Conservation (phyloP, 2,888 invertebrate species). For the Scaptomyza tumidula region DNA sequence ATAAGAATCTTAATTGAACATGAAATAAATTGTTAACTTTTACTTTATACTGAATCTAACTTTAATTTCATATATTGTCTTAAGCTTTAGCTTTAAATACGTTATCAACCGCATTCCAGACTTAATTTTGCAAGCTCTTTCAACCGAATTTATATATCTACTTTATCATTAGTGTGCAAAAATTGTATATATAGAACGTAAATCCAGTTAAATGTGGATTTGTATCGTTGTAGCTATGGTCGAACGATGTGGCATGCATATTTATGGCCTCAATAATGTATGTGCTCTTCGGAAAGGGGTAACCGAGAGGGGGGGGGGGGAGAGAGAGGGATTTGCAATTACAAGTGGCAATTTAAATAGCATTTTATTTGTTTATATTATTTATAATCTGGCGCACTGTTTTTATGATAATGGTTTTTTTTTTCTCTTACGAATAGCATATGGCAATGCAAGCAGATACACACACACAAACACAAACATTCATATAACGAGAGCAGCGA, state of each 20-base stretch:
- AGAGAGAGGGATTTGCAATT: conserved; percentile 60
- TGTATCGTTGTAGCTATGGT: conserved; percentile 7
- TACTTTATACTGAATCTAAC: conserved; percentile 7
- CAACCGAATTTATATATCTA: background rate
- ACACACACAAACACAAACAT: conserved; percentile 16
- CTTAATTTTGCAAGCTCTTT: conserved; percentile 17
- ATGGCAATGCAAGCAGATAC: conserved; percentile 41
- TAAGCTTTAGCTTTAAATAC: background rate
- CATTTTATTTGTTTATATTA: conserved; percentile 71
- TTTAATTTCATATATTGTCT: conserved; percentile 17
- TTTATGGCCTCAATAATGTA: conserved; percentile 65
- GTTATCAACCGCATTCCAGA: conserved; percentile 48
- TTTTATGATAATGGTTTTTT: conserved; percentile 49
- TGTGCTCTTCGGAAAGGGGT: background rate
- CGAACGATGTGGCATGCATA: conserved; percentile 40
- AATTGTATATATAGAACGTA: conserved; percentile 24
- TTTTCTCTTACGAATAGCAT: conserved; percentile 42
- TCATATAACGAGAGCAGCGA: conserved; percentile 46
- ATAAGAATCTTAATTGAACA: background rate
- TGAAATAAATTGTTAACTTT: background rate
- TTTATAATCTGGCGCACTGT: conserved; percentile 62
- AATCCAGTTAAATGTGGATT: conserved; percentile 27
- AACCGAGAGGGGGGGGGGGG: background rate
- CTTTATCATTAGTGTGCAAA: conserved; percentile 23
- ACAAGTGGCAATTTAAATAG: conserved; percentile 72